Evolutionary conservation across 2,888 invertebrate genomes (phyloP).

Genomic region (Pristionchus japonicus): DNA sequence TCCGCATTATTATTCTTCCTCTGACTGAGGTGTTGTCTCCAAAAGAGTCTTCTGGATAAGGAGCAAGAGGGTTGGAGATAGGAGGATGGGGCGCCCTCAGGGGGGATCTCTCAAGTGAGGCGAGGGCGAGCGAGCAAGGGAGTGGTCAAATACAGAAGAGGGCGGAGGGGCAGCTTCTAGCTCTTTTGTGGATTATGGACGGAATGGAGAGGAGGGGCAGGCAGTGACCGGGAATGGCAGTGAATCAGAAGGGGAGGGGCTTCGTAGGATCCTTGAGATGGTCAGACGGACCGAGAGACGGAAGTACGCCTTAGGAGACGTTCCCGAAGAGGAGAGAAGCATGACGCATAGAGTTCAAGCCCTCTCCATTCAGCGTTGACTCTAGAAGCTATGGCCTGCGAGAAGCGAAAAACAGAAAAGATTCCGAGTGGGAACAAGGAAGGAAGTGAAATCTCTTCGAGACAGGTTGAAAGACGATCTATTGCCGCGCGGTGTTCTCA

Average conservation of each 20-base stretch:
- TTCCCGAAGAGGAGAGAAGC: not conserved
- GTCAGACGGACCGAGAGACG: not conserved
- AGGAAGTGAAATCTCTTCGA: not conserved
- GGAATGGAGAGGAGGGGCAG: not conserved
- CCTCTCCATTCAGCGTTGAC: no score
- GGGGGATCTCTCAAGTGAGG: not conserved
- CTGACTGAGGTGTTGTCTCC: not conserved
- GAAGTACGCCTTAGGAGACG: not conserved
- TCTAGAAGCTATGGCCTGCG: not conserved
- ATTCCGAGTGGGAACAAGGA: not conserved
- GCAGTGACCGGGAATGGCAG: not conserved
- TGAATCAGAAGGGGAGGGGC: not conserved
- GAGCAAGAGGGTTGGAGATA: not conserved
- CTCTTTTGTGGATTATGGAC: not conserved
- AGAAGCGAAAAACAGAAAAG: not conserved
- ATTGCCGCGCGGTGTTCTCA: not conserved
- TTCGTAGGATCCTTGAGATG: not conserved
- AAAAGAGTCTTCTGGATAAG: not conserved
- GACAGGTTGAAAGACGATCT: constrained; percentile 7
- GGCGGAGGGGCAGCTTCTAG: no score
- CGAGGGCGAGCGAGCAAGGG: not conserved
- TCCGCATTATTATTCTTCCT: not conserved
- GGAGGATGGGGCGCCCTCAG: not conserved
- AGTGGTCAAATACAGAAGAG: constrained; percentile 32
- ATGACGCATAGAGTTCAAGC: not conserved